Percentiles rank a stretch among this genome's conserved stretches.
phyloP scores from a whole-genome alignment of 2,888 invertebrate species.

The Phengaris arion region DNA sequence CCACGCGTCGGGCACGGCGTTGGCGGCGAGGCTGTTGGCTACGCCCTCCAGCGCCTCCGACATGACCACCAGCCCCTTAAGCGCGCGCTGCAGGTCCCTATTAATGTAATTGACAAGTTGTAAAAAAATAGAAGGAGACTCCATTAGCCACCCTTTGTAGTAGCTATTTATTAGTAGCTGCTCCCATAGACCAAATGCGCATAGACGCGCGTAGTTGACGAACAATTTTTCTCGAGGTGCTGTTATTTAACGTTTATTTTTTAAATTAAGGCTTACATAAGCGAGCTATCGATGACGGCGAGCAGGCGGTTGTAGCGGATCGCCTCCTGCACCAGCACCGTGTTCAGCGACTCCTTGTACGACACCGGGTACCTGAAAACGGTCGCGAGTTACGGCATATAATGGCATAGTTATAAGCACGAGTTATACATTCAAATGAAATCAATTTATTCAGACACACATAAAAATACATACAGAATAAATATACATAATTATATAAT shows the following conservation, averaged over 20 bases:
- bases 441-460: too few species aligned
- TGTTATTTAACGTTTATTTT: too few species aligned
- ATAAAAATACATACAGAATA: too few species aligned
- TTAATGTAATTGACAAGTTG: background rate
- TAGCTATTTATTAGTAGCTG: too few species aligned
- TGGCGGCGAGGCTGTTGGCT: conserved; percentile 82
- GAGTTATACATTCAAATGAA: too few species aligned
- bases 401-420: too few species aligned
- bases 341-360: conserved; percentile 94
- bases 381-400: background rate
- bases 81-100: conserved; percentile 83
- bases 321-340: conserved; percentile 92
- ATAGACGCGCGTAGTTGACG: too few species aligned
- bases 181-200: too few species aligned
- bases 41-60: conserved; percentile 86
- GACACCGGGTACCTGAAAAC: conserved; percentile 86
- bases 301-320: conserved; percentile 87
- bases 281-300: conserved; percentile 73
- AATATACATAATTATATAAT: too few species aligned
- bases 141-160: too few species aligned
- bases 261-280: conserved; percentile 55
- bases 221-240: too few species aligned
- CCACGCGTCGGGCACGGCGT: conserved; percentile 86
- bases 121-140: background rate
- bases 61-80: conserved; percentile 89